Base-by-base conservation (phyloP, 2,888 invertebrate species). In the Ganaspis brasiliensis region DNA sequence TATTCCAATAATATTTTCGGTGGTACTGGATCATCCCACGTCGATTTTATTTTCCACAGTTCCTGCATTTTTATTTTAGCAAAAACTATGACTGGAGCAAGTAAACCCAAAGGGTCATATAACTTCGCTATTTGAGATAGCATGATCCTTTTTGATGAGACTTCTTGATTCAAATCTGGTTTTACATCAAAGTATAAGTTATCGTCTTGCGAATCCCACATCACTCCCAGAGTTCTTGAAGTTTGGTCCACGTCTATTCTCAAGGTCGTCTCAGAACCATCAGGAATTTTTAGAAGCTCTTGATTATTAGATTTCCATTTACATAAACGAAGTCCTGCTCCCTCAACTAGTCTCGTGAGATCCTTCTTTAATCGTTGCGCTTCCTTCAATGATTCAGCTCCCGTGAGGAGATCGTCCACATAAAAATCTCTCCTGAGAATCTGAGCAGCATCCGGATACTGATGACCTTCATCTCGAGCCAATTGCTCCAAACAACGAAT, bases 401-500 rank as follows among this genome's bases (percentile, higher is more conserved):
- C 52, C 4, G 16, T 52, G 8, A 52, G 52, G 8, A 16, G 19
- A 6, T 52, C 52, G 2, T 52, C 16, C 1, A 52, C 52, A 6
- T 52, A 52, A 6, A 52, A 52, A 16, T 19, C 52, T 2, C 19
- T 52, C 8, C 19, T 56, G 10, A 56, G 5, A 3, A 56, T 14
- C 12, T 26, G 2, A 4, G 24, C 21, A 24, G 21, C 56, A 1
- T 9, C 12, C 6, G 56, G 21, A 24, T 14, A 26, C 24, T 21
- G 12, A 12, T 9, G 12, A 21, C 56, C 24, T 14, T 24, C 56
- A 24, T 26, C 10, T 0, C 12, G 10, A 2, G 56, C 9, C 24
- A 24, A 24, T 24, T 56, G 16, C 9, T 74, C 31, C n/a, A 76
- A 56, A 57, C 59, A 71, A n/a, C 78, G 70, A 6, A 72, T 76